Percentiles rank a stretch among this genome's conserved stretches.
phyloP scores from a whole-genome alignment of 2,113 vertebrate genomes.

The Passer montanus region DNA sequence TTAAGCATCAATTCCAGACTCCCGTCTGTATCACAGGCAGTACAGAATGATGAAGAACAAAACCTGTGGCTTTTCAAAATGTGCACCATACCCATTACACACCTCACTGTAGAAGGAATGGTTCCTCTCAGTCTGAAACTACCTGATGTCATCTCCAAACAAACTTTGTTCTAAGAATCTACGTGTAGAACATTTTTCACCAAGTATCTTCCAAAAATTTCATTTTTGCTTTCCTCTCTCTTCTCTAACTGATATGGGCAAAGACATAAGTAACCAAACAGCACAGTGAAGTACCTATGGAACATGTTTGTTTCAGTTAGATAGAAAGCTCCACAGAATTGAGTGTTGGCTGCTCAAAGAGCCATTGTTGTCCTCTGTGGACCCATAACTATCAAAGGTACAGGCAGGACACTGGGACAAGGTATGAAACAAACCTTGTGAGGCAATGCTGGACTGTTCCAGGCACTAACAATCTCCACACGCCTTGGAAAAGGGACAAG shows the following conservation, averaged over 20 bases:
- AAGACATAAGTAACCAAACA: not conserved
- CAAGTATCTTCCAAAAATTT: not conserved
- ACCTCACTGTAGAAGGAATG: not conserved
- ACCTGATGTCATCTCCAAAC: not conserved
- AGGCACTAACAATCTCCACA: not conserved
- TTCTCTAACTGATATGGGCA: not conserved
- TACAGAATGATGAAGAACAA: fast-evolving
- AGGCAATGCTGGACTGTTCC: not conserved
- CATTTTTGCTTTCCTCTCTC: not conserved
- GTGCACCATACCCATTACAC: not conserved
- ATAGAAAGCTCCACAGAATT: not conserved
- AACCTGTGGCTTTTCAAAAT: not conserved
- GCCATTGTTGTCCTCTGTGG: not conserved
- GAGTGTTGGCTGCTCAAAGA: not conserved
- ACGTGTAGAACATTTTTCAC: not conserved
- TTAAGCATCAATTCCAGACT: not conserved
- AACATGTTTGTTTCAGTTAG: not conserved
- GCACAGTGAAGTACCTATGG: not conserved
- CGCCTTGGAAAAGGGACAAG: not conserved
- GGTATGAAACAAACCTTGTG: not conserved
- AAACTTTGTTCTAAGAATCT: not conserved
- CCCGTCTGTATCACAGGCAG: not conserved
- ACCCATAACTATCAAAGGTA: not conserved
- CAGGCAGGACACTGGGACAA: not conserved
- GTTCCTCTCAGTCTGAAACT: not conserved